Conservation (phyloP, 1,140 invertebrate species). For the Prorops nasuta region DNA sequence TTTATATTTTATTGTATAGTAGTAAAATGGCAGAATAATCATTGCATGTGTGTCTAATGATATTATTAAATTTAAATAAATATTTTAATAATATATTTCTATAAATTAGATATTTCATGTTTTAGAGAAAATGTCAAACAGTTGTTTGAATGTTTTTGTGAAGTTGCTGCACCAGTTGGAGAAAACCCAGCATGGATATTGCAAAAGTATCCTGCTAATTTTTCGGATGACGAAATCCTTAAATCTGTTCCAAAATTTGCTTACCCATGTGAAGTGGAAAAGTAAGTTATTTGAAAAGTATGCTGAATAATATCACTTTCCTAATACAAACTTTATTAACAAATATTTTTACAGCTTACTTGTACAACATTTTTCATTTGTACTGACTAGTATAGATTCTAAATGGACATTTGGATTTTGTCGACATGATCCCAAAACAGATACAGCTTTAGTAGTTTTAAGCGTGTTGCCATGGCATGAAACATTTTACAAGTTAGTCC, state of each 20-base stretch:
- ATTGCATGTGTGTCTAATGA: not conserved
- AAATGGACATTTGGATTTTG: slow-evolving; percentile 97
- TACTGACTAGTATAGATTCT: slow-evolving; percentile 87
- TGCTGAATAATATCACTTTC: slow-evolving; percentile 1
- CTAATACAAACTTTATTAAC: not conserved
- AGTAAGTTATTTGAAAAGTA: slow-evolving; percentile 58
- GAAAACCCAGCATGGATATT: slow-evolving; percentile 69
- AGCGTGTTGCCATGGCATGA: slow-evolving; percentile 95
- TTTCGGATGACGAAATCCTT: slow-evolving; percentile 73
- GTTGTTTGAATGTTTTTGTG: slow-evolving; percentile 82
- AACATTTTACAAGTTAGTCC: slow-evolving; percentile 83
- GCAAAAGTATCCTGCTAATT: slow-evolving; percentile 74
- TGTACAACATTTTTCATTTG: slow-evolving; percentile 89
- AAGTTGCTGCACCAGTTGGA: slow-evolving; percentile 68
- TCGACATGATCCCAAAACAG: slow-evolving; percentile 81
- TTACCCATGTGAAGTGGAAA: slow-evolving; percentile 79
- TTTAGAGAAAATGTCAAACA: slow-evolving; percentile 76
- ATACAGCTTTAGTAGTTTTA: slow-evolving; percentile 74
- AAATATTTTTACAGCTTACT: slow-evolving; percentile 59
- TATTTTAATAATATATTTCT: not conserved
- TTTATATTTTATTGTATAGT: not conserved
- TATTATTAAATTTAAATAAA: not conserved
- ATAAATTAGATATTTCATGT: slow-evolving; percentile 23
- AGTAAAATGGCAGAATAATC: not conserved
- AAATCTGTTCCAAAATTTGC: slow-evolving; percentile 82